Evolutionary conservation across 2,113 vertebrate species (phyloP).

Genomic region (Mus pahari): DNA sequence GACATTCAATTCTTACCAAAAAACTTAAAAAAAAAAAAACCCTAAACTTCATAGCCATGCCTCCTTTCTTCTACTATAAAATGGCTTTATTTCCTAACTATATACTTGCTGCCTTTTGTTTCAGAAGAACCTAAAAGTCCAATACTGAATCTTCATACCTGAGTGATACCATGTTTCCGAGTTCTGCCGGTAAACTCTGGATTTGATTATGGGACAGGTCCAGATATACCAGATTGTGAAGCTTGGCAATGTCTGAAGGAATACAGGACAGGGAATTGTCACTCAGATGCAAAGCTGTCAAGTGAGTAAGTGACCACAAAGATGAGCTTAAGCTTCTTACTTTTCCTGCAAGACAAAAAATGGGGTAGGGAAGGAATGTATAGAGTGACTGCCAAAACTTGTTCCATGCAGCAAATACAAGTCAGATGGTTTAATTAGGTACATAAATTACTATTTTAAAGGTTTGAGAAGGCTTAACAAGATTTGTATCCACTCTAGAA

Average conservation of each 20-base stretch:
- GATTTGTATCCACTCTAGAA: slow-evolving; percentile 15
- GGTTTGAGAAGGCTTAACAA: neutral
- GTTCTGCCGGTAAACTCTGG: slow-evolving; percentile 98
- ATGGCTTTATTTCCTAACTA: slow-evolving; percentile 33
- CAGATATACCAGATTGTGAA: slow-evolving; percentile 99
- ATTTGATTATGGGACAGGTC: slow-evolving; percentile 99
- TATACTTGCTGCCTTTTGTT: neutral
- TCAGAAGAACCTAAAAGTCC: neutral
- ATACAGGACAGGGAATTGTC: slow-evolving; percentile 98
- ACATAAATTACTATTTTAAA: slow-evolving; percentile 14
- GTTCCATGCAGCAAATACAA: neutral
- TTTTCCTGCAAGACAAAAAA: slow-evolving; percentile 89
- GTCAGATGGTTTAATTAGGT: slow-evolving; percentile 17
- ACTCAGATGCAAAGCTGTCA: slow-evolving; percentile 98
- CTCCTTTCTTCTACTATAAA: slow-evolving; percentile 36
- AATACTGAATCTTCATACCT: slow-evolving; percentile 86
- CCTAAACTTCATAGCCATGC: neutral
- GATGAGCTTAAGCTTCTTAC: slow-evolving; percentile 97
- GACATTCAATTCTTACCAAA: neutral
- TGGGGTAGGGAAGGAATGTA: slow-evolving; percentile 2
- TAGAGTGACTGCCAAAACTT: neutral
- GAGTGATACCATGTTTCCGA: slow-evolving; percentile 99
- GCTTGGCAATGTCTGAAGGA: slow-evolving; percentile 99
- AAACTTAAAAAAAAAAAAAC: neutral
- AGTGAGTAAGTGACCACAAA: slow-evolving; percentile 97